Percentiles rank a stretch among this genome's conserved stretches.
phyloP scores from a whole-genome alignment of 2,797 vertebrate species.

The Uromys caudimaculatus region DNA sequence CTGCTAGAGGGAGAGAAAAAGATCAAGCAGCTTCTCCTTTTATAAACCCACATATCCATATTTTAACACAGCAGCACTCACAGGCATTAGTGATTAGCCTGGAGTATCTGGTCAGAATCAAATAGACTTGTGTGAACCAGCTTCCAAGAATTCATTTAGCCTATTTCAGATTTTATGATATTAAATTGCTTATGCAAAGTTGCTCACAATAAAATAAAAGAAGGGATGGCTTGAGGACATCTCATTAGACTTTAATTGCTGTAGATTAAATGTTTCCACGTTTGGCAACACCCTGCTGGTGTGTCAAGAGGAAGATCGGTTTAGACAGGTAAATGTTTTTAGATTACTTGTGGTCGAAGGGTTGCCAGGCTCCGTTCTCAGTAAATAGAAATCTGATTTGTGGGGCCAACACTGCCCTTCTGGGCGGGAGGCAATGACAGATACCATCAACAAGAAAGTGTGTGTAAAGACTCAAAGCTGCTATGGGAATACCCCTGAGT shows the following conservation, averaged over 20 bases:
- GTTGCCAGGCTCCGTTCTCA: slow-evolving; percentile 72
- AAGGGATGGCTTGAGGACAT: slow-evolving; percentile 52
- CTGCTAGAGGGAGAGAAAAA: accelerated
- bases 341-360: slow-evolving; percentile 75
- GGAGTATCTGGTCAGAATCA: slow-evolving; percentile 74
- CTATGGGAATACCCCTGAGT: slow-evolving; percentile 70
- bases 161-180: slow-evolving; percentile 73
- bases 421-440: slow-evolving; percentile 76
- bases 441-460: slow-evolving; percentile 67
- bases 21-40: slow-evolving; percentile 23
- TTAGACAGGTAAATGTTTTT: slow-evolving; percentile 83
- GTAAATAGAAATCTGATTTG: slow-evolving; percentile 75
- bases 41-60: slow-evolving; percentile 49
- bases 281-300: slow-evolving; percentile 59
- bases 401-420: slow-evolving; percentile 18
- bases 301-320: slow-evolving; percentile 78
- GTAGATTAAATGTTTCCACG: slow-evolving; percentile 79
- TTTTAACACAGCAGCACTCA: slow-evolving; percentile 64
- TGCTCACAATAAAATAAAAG: slow-evolving; percentile 64
- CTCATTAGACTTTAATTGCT: slow-evolving; percentile 80
- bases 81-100: slow-evolving; percentile 70
- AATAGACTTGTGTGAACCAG: slow-evolving; percentile 73
- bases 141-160: slow-evolving; percentile 75
- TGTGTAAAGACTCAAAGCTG: slow-evolving; percentile 55
- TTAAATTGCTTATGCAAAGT: slow-evolving; percentile 75